phyloP scores from a whole-genome alignment of 1,140 invertebrate genomes.

The Hydropsyche tenuis region DNA sequence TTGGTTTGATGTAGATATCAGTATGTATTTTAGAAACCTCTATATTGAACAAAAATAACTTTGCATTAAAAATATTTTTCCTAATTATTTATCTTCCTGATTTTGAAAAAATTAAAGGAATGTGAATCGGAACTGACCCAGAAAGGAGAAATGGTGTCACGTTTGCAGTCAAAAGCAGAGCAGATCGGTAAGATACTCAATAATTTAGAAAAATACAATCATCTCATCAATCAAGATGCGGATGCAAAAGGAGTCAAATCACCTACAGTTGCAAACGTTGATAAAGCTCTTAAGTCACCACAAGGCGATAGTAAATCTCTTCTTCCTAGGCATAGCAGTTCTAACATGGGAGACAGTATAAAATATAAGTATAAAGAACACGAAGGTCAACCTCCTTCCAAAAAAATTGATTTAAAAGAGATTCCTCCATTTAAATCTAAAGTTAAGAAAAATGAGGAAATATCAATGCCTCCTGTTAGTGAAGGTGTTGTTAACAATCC shows the following conservation, averaged over 20 bases:
- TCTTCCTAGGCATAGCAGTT: constrained; percentile 55
- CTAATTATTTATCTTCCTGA: constrained; percentile 15
- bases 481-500: constrained; percentile 10
- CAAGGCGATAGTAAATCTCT: constrained; percentile 47
- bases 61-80: no score
- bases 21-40: no score
- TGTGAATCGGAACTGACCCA: constrained; percentile 91
- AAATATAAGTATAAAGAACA: constrained; percentile 56
- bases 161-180: constrained; percentile 86
- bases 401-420: constrained; percentile 61
- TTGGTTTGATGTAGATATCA: no score
- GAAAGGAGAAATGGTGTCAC: constrained; percentile 89
- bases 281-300: constrained; percentile 61
- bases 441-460: constrained; percentile 48
- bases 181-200: constrained; percentile 89
- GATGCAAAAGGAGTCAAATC: constrained; percentile 64
- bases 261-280: constrained; percentile 62
- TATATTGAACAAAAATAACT: no score
- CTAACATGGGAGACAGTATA: constrained; percentile 53
- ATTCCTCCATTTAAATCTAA: constrained; percentile 60
- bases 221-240: constrained; percentile 69
- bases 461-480: constrained; percentile 26
- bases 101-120: constrained; percentile 68
- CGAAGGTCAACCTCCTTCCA: constrained; percentile 57
- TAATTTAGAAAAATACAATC: constrained; percentile 86